Percentiles rank a stretch among this genome's conserved stretches.
Conservation (phyloP, 2,888 invertebrate genomes). For the Pycnomerus fuliginosus region DNA sequence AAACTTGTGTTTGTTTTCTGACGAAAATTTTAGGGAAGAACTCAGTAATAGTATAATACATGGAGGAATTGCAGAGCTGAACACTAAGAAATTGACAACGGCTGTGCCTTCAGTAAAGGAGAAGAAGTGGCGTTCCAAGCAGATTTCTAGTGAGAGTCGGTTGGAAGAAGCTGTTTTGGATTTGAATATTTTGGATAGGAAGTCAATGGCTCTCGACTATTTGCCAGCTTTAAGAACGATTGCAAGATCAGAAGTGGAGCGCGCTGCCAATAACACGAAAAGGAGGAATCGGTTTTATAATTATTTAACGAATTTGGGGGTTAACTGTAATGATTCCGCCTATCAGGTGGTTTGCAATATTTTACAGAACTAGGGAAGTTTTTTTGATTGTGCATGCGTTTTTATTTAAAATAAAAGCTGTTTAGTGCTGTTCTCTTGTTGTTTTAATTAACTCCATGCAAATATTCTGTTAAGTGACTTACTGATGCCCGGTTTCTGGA, state of each 20-base stretch:
- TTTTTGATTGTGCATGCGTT: no score
- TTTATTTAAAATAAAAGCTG: no score
- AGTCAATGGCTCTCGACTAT: slow-evolving; percentile 65
- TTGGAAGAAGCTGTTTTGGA: slow-evolving; percentile 57
- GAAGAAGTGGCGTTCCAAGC: slow-evolving; percentile 56
- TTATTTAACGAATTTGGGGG: slow-evolving; percentile 56
- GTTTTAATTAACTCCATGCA: no score
- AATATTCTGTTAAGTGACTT: no score
- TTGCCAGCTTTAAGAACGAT: slow-evolving; percentile 68
- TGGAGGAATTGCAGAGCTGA: no score
- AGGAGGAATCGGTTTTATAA: slow-evolving; percentile 76
- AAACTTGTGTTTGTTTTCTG: no score
- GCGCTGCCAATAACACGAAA: slow-evolving; percentile 61
- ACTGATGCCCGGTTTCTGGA: no score
- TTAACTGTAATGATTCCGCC: slow-evolving; percentile 19
- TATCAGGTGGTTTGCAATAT: slow-evolving; percentile 24
- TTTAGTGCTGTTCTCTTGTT: no score
- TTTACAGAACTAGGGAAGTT: slow-evolving; percentile 6
- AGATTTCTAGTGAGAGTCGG: slow-evolving; percentile 47
- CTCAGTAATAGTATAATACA: no score
- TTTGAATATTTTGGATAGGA: slow-evolving; percentile 56
- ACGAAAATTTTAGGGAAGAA: no score
- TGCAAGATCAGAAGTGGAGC: slow-evolving; percentile 65
- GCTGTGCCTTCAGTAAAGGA: no score
- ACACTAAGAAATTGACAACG: no score